Percentiles rank a stretch among this genome's conserved stretches.
Evolutionary conservation across 2,888 invertebrate species (phyloP).

Genomic region (Eristalis tenax): DNA sequence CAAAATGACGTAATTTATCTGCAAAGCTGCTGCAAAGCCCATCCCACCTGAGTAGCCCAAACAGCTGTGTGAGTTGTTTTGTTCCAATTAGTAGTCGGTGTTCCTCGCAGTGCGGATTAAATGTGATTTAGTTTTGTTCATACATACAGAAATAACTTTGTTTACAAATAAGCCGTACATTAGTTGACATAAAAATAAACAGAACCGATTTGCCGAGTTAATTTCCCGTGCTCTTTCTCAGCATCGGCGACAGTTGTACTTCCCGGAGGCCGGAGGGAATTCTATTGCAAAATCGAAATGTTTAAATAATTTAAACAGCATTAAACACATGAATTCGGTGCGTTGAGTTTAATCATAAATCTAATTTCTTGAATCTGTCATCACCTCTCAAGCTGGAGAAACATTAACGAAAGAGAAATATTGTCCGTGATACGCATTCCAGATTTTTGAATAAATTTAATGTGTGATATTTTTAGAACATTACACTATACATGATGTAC

Average conservation of each 20-base stretch:
- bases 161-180: conserved; percentile 51
- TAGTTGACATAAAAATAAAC: conserved; percentile 5
- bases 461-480: conserved; percentile 57
- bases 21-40: conserved; percentile 34
- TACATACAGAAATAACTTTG: conserved; percentile 29
- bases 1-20: conserved; percentile 52
- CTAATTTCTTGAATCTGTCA: neutral
- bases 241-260: neutral
- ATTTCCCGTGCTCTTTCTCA: neutral
- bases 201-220: neutral
- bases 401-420: neutral
- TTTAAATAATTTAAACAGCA: neutral
- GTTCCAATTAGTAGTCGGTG: neutral
- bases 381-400: neutral
- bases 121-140: conserved; percentile 8
- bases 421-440: neutral
- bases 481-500: conserved; percentile 41
- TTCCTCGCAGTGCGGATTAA: neutral
- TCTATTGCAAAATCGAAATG: neutral
- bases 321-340: neutral
- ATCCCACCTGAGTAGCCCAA: conserved; percentile 8
- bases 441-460: conserved; percentile 30
- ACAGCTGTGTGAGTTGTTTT: conserved; percentile 42
- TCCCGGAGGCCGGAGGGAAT: neutral
- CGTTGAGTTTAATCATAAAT: neutral